phyloP scores from a whole-genome alignment of 1,140 invertebrate genomes.

The Leptoteleia sp. region DNA sequence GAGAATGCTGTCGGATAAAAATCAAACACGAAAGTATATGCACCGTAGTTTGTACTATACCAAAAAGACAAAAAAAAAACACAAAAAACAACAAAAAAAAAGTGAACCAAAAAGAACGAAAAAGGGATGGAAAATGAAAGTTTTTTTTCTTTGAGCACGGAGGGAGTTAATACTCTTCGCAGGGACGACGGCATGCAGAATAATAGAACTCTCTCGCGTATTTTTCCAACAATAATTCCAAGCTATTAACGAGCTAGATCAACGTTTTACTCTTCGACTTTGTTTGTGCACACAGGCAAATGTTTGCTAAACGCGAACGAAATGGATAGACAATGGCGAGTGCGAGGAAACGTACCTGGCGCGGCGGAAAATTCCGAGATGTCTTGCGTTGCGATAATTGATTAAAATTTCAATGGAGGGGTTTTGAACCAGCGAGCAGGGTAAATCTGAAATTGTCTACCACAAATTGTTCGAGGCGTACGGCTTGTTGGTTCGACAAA shows the following conservation, averaged over 20 bases:
- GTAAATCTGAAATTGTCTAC: constrained; percentile 22
- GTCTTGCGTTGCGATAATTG: constrained; percentile 20
- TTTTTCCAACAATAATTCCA: constrained; percentile 59
- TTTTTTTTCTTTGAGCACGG: too few relatives aligned
- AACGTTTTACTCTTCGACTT: constrained; percentile 53
- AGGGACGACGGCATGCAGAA: constrained; percentile 10
- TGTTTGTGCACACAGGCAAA: constrained; percentile 59
- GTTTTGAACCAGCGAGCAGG: constrained; percentile 7
- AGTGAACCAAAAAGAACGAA: neutral
- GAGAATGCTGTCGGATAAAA: constrained; percentile 26
- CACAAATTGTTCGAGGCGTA: neutral
- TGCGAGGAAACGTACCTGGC: constrained; percentile 39
- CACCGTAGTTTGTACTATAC: constrained; percentile 47
- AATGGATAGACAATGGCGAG: constrained; percentile 21
- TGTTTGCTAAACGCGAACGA: constrained; percentile 47
- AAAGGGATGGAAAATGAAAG: too few relatives aligned
- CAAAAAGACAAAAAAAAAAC: constrained; percentile 7
- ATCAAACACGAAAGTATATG: constrained; percentile 61
- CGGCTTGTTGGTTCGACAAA: constrained; percentile 1
- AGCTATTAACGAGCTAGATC: constrained; percentile 52
- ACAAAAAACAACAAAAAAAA: neutral
- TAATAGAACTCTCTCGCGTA: constrained; percentile 39
- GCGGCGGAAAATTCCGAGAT: constrained; percentile 18
- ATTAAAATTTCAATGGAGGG: constrained; percentile 10
- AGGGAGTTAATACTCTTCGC: too few relatives aligned